Conservation (phyloP, 2,113 vertebrate species). For the Falco punctatus region DNA sequence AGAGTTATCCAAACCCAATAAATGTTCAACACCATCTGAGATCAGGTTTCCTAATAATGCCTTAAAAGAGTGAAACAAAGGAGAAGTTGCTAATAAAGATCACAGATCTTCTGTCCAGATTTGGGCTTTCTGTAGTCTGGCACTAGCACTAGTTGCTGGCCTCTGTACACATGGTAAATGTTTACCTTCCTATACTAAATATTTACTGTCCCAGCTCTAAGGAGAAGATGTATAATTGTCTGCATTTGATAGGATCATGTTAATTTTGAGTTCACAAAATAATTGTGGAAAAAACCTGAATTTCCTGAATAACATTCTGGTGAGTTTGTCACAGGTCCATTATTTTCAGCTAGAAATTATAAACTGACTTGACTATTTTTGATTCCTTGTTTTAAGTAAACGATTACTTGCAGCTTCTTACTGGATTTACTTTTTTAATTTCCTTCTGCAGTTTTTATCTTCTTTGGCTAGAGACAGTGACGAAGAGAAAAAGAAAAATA, state of each 20-base stretch:
- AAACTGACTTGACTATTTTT: neutral
- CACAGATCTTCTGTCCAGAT: neutral
- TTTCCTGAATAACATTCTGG: neutral
- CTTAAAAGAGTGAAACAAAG: neutral
- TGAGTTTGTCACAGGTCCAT: neutral
- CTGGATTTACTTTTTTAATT: neutral
- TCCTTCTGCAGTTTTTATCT: neutral
- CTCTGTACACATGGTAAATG: neutral
- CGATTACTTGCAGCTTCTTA: neutral
- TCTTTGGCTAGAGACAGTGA: neutral
- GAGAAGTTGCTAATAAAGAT: neutral
- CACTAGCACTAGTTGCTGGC: neutral
- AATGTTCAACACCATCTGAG: neutral
- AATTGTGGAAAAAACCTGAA: neutral
- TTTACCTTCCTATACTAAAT: neutral
- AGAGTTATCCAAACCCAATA: neutral
- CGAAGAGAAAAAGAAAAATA: neutral
- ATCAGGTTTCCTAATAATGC: neutral
- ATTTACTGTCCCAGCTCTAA: neutral
- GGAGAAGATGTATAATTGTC: neutral
- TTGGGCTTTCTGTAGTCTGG: neutral
- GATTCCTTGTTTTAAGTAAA: neutral
- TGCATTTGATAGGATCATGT: neutral
- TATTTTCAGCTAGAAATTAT: neutral
- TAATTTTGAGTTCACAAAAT: neutral